phyloP scores from a whole-genome alignment of 2,888 invertebrate genomes.

The Acronicta alni region DNA sequence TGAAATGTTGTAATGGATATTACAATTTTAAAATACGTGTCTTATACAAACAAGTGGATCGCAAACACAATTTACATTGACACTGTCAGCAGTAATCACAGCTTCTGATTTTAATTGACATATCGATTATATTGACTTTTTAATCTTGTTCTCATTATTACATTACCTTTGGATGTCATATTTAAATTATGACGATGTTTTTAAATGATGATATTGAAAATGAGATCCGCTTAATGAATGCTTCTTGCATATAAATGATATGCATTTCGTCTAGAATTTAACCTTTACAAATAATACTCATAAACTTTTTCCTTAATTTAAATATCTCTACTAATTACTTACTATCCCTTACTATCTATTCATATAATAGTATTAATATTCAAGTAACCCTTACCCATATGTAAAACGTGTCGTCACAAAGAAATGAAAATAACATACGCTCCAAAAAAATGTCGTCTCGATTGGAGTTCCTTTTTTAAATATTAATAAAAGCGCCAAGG shows the following conservation, averaged over 20 bases:
- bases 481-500: conserved; percentile 81
- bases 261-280: no score
- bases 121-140: conserved; percentile 55
- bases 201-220: no score
- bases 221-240: no score
- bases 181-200: conserved; percentile 14
- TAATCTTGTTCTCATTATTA: conserved; percentile 42
- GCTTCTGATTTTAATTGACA: conserved; percentile 66
- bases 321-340: conserved; percentile 2
- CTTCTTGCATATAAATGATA: no score
- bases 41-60: conserved; percentile 49
- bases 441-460: conserved; percentile 69
- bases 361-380: conserved; percentile 15
- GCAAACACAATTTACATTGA: conserved; percentile 71
- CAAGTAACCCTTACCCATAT: conserved; percentile 7
- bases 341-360: conserved; percentile 4
- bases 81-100: conserved; percentile 63
- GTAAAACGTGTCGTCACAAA: conserved; percentile 32
- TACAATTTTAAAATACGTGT: conserved; percentile 42
- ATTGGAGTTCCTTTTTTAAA: conserved; percentile 81
- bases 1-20: conserved; percentile 34
- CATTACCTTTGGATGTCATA: conserved; percentile 38
- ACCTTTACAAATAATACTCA: no score
- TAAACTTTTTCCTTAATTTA: no score
- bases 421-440: conserved; percentile 53